Conservation (phyloP, 2,113 vertebrate species). For the Oxyruncus cristatus region DNA sequence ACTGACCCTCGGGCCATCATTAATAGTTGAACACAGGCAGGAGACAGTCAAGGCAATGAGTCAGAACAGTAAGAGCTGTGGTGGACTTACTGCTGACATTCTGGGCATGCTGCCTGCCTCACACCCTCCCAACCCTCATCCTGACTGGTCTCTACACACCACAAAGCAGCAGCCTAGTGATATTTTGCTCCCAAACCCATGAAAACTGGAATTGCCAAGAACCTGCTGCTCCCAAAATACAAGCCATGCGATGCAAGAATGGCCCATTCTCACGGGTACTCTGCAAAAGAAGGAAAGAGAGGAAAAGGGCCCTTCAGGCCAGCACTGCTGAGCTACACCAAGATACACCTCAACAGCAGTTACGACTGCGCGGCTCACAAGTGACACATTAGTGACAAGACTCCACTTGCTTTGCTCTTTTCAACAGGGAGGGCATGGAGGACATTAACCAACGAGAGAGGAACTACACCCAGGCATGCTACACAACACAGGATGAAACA, state of each 20-base stretch:
- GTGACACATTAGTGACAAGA: neutral
- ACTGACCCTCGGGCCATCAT: neutral
- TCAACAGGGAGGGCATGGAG: too few species aligned
- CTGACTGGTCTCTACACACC: neutral
- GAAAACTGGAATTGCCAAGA: neutral
- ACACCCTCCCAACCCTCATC: neutral
- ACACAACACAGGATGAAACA: accelerated
- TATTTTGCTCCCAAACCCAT: neutral
- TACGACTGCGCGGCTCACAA: neutral
- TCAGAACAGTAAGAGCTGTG: neutral
- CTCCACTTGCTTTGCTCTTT: neutral
- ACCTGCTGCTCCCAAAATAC: neutral
- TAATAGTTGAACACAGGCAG: neutral
- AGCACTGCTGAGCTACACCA: neutral
- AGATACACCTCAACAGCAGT: neutral
- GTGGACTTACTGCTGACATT: neutral
- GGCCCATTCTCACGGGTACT: neutral
- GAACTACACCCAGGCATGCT: neutral
- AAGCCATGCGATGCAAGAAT: neutral
- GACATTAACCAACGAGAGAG: neutral
- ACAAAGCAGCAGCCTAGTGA: neutral
- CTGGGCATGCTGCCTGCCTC: neutral
- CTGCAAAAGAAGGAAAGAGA: neutral
- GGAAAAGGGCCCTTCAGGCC: neutral
- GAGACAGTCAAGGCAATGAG: neutral